Percentiles rank a stretch among this genome's conserved stretches.
Evolutionary conservation across 2,888 invertebrate species (phyloP).

Genomic region (Drosophila lacicola): DNA sequence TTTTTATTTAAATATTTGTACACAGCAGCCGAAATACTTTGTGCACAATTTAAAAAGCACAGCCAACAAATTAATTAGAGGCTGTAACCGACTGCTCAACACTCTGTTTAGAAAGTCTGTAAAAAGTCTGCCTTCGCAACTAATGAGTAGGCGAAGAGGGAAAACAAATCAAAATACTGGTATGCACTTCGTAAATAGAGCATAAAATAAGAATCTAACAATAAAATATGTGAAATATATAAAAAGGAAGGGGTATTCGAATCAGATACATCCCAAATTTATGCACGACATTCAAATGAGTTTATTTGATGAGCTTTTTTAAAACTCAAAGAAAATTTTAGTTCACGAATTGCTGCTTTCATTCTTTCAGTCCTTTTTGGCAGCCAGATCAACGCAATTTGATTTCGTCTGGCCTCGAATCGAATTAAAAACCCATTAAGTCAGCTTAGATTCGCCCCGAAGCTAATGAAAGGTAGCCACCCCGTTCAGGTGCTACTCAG

Average conservation of each 20-base stretch:
- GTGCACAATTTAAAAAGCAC: neutral
- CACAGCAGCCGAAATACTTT: too few relatives aligned
- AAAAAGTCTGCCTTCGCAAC: too few relatives aligned
- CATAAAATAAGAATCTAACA: too few relatives aligned
- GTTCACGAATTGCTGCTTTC: neutral
- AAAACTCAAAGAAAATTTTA: neutral
- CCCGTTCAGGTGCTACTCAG: conserved; percentile 3
- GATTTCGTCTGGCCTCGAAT: conserved; percentile 65
- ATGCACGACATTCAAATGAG: too few relatives aligned
- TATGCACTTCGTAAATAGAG: too few relatives aligned
- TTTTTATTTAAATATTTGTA: too few relatives aligned
- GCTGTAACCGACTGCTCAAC: neutral
- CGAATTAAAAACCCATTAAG: conserved; percentile 82
- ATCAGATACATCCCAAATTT: too few relatives aligned
- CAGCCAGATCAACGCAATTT: conserved; percentile 32
- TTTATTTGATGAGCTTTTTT: too few relatives aligned
- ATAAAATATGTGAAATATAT: too few relatives aligned
- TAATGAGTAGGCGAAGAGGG: too few relatives aligned
- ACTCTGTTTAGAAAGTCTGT: neutral
- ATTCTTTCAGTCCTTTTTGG: neutral
- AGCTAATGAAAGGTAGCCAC: conserved; percentile 5
- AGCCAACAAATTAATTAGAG: conserved; percentile 12
- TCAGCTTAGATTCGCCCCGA: conserved; percentile 24
- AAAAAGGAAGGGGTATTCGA: too few relatives aligned
- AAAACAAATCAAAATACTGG: too few relatives aligned